Base-by-base conservation (phyloP, 2,113 vertebrate genomes). In the Microtus richardsoni region DNA sequence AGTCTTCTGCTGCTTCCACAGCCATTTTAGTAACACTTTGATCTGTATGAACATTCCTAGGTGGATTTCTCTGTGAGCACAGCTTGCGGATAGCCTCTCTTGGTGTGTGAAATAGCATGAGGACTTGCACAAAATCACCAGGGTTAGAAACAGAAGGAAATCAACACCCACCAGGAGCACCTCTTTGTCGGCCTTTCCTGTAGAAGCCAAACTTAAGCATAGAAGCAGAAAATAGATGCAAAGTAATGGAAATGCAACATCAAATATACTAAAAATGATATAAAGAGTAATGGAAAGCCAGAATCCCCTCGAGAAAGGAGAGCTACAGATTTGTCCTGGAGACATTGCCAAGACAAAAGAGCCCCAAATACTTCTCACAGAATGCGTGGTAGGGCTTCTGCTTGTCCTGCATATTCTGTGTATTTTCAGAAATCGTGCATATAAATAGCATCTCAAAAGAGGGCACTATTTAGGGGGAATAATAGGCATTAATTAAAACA, bases 391-490 rank as follows among this genome's bases (percentile, higher is more conserved):
- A 93, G 89, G 93, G 6, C 1, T 98, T 98, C 95, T 98, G 97
- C 98, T 98, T 97, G 94, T 95, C 17, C 41, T 92, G 97, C 98
- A 98, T 83, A 73, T 98, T 97, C 96, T 97, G 98, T 90, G 58
- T 98, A 98, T 98, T 98, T 98, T 97, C 97, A 98, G 97, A 97
- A 97, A 92, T 39, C 68, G 39, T 92, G 91, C 97, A 96, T 98
- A 99, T 98, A 98, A 99, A 98, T 98, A 98, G 98, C 93, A 92
- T 97, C 96, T 98, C 98, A 98, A 98, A 98, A 98, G 88, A 98
- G 94, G 97, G 97, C 96, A 97, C 97, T 98, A 98, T 98, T 98
- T 98, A 98, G 96, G 95, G 98, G 98, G 98, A 98, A 99, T 98
- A 98, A 98, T 97, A 95, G 97, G 83, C 64, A 92, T 98, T 99